Conservation (phyloP, 2,888 invertebrate genomes). For the Drosophila flavopinicola region DNA sequence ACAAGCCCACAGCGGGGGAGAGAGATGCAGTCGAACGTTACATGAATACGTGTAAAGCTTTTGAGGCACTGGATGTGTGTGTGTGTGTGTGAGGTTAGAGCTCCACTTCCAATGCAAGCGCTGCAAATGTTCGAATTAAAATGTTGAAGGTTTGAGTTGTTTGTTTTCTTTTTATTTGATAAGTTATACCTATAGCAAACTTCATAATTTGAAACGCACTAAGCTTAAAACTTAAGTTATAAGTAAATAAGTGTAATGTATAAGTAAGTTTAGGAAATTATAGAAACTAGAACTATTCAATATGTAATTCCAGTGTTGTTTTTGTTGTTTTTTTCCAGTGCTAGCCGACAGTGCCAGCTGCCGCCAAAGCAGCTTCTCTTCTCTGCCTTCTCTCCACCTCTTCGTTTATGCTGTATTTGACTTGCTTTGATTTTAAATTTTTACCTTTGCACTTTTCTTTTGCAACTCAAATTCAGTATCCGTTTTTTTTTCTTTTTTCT, state of each 20-base stretch:
- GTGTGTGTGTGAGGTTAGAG: neutral
- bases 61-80: neutral
- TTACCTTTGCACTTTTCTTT: slow-evolving; percentile 22
- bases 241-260: slow-evolving; percentile 71
- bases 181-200: slow-evolving; percentile 59
- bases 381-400: neutral
- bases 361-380: slow-evolving; percentile 34
- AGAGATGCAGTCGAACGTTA: slow-evolving; percentile 5
- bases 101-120: slow-evolving; percentile 21
- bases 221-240: slow-evolving; percentile 64
- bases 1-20: slow-evolving; percentile 1
- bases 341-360: slow-evolving; percentile 54
- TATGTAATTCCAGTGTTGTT: slow-evolving; percentile 42
- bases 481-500: slow-evolving; percentile 19
- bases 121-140: slow-evolving; percentile 21
- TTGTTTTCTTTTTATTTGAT: slow-evolving; percentile 49
- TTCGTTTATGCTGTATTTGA: neutral
- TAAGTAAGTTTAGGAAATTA: slow-evolving; percentile 59
- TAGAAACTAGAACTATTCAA: slow-evolving; percentile 48
- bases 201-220: slow-evolving; percentile 70
- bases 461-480: too few relatives aligned
- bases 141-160: neutral
- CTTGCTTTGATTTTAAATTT: slow-evolving; percentile 37
- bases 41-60: slow-evolving; percentile 32
- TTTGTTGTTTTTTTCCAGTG: slow-evolving; percentile 28